Evolutionary conservation across 2,888 invertebrate genomes (phyloP), one percentile per base, ranked within the genome.

Genomic region (Xanthia icteritia): DNA sequence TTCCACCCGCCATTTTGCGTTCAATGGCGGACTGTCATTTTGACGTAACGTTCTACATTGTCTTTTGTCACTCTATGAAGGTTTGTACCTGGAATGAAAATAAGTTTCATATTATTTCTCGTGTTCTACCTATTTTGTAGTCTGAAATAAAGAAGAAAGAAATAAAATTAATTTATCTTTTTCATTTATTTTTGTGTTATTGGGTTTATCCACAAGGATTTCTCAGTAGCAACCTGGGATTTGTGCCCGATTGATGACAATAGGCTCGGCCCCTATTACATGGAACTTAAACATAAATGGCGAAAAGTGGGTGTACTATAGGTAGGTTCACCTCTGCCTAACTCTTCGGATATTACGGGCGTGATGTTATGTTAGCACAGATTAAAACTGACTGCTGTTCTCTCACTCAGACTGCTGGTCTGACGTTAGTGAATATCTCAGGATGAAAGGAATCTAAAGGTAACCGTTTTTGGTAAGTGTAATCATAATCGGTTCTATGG

Each of bases 1-100:
- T 91, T 83, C 82, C 88, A 81, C 86, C 92, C 91, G 94, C 95
- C 96, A 96, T 95, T 82, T 95, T 95, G 92, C 73, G 82, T 87
- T 92, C 86, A 92, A 91, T 89, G 85, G 74, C 85, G 82, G 82
- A 79, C 83, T 87, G 89, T 90, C 93, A 93, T 92, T 90, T 90
- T 91, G 90, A 90, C 89, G 77, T 75, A 87, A 72, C 82, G 81
- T 79, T 85, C 86, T 87, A 89, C 89, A 89, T 92, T 86, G 78
- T 88, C 84, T 86, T 77, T 76, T 76, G 81, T 71, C 72, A 78
- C 81, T 60, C 70, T 80, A 71, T 45, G 58, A 54, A 77, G 70
- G 56, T 69, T 71, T 83, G 65, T 90, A 91, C 90, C 93, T 93
- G 93, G 15, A 91, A 92, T 74, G 64, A 84, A 81, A 84, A 60